These are phyloP conservation scores for Chlorops oryzae DNA, from an alignment of 1,140 invertebrate species.

Conservation along the genomic window DNA sequence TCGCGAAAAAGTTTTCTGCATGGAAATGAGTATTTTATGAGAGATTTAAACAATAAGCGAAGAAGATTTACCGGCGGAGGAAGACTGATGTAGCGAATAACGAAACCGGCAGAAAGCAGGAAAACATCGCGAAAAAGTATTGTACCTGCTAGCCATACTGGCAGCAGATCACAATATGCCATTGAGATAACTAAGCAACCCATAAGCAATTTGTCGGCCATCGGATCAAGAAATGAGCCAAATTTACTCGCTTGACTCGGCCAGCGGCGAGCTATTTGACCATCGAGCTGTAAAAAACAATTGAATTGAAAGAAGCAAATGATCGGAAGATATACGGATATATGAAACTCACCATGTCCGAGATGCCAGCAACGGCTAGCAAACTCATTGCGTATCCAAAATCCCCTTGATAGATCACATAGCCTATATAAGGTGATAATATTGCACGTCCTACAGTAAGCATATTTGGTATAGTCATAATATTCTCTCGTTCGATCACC, in stretches of 20 bases:
- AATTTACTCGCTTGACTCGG: conserved; percentile 83
- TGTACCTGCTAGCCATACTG: conserved; percentile 73
- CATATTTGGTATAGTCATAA: conserved; percentile 89
- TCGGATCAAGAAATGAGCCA: conserved; percentile 93
- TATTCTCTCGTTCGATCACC: conserved; percentile 76
- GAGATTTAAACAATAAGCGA: neutral
- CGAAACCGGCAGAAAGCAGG: conserved; percentile 76
- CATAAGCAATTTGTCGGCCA: conserved; percentile 95
- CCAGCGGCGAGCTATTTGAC: conserved; percentile 91
- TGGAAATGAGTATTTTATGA: conserved; percentile 22
- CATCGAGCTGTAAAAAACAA: conserved; percentile 69
- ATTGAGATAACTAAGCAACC: conserved; percentile 81
- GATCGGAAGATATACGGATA: no score
- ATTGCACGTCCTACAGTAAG: conserved; percentile 77
- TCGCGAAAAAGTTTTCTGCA: conserved; percentile 74
- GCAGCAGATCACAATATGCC: conserved; percentile 79
- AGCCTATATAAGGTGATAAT: conserved; percentile 79
- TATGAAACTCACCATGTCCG: conserved; percentile 67
- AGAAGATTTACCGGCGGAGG: conserved; percentile 71
- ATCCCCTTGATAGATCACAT: conserved; percentile 68
- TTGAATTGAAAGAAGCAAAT: neutral
- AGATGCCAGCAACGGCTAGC: conserved; percentile 70
- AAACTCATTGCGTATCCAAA: conserved; percentile 68
- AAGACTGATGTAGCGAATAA: conserved; percentile 84
- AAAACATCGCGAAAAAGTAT: conserved; percentile 78